Percentiles rank a stretch among this genome's conserved stretches.
These are phyloP conservation scores for Neodiprion virginianus DNA, from an alignment of 1,140 invertebrate species.

Conservation along the genomic window DNA sequence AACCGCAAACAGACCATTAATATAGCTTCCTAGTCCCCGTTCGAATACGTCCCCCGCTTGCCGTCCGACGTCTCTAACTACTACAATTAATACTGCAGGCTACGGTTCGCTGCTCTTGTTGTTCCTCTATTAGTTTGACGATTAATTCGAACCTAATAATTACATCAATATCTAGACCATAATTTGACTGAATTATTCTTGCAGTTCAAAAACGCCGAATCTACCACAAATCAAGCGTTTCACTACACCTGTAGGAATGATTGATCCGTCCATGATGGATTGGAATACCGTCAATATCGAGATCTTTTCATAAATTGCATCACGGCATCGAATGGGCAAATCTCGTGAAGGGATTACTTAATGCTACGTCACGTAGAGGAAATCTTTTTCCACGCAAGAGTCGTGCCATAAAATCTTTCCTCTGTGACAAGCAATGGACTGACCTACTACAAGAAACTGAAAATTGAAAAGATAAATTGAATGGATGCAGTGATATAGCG, in stretches of 20 bases:
- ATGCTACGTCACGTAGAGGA: not conserved
- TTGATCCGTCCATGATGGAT: too few species aligned
- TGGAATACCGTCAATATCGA: too few species aligned
- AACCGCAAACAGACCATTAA: constrained; percentile 13
- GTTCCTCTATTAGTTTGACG: not conserved
- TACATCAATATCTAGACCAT: too few species aligned
- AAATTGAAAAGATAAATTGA: too few species aligned
- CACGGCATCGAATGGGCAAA: not conserved
- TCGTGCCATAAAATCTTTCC: not conserved
- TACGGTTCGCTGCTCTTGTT: not conserved
- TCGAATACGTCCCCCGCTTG: not conserved
- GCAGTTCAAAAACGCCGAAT: too few species aligned
- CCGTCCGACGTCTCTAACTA: not conserved
- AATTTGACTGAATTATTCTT: too few species aligned
- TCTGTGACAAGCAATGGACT: not conserved
- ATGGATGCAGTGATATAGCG: too few species aligned
- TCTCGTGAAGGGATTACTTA: not conserved
- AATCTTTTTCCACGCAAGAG: not conserved
- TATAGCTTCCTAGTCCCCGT: constrained; percentile 7
- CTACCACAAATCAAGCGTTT: too few species aligned
- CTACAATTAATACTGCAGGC: not conserved
- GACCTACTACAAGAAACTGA: too few species aligned
- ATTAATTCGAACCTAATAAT: not conserved
- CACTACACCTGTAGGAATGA: too few species aligned
- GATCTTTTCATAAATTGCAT: not conserved